Percentiles rank a stretch among this genome's conserved stretches.
Conservation (phyloP, 2,797 vertebrate species). For the Ctenopoma kingsleyae region DNA sequence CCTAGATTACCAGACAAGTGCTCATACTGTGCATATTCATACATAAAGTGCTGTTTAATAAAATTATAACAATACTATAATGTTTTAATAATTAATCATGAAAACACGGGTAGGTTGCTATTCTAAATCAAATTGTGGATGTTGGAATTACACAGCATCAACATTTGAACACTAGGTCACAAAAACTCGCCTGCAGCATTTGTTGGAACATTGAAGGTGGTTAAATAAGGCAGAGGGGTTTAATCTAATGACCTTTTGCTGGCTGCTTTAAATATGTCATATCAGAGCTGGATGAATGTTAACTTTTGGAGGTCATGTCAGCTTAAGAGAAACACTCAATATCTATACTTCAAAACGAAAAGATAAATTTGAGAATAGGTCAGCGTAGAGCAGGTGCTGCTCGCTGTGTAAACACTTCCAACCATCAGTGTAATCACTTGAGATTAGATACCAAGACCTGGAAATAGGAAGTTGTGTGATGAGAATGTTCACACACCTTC, state of each 20-base stretch:
- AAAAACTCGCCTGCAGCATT: neutral
- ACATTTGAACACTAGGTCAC: neutral
- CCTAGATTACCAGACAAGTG: neutral
- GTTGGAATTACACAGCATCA: neutral
- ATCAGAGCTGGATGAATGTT: slow-evolving; percentile 26
- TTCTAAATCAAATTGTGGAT: neutral
- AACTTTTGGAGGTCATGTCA: slow-evolving; percentile 32
- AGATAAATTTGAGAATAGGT: slow-evolving; percentile 46
- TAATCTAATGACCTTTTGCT: neutral
- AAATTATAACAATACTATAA: neutral
- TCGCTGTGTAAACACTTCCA: slow-evolving; percentile 49
- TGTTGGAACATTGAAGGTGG: neutral
- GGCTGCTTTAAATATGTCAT: neutral
- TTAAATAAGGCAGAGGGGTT: neutral
- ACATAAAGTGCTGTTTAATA: neutral
- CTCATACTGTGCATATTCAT: neutral
- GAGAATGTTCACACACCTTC: slow-evolving; percentile 36
- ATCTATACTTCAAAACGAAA: slow-evolving; percentile 16
- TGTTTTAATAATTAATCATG: no score
- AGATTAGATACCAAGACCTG: slow-evolving; percentile 66
- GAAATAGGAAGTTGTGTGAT: slow-evolving; percentile 23
- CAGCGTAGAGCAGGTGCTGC: slow-evolving; percentile 58
- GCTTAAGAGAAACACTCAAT: slow-evolving; percentile 14
- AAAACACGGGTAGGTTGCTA: neutral
- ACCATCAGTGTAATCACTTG: slow-evolving; percentile 45